Conservation (phyloP, 2,113 vertebrate genomes). For the Brachypteracias leptosomus region DNA sequence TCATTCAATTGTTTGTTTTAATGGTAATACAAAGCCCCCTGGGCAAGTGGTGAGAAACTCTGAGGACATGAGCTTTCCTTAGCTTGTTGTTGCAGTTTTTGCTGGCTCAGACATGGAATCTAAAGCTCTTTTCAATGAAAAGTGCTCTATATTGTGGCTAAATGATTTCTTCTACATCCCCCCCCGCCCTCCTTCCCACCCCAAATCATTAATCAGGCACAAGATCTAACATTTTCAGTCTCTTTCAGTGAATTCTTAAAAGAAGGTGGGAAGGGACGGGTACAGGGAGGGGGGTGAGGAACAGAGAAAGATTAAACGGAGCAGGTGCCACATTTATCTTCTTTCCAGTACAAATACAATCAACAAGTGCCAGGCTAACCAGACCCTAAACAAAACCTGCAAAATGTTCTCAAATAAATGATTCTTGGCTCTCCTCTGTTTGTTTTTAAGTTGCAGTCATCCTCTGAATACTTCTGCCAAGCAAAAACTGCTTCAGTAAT, state of each 20-base stretch:
- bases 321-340: slow-evolving; percentile 48
- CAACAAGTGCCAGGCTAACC: slow-evolving; percentile 40
- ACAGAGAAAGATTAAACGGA: slow-evolving; percentile 2
- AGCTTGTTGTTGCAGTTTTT: background rate
- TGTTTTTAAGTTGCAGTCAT: slow-evolving; percentile 72
- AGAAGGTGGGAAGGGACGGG: background rate
- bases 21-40: background rate
- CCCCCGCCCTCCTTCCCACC: no score
- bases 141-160: background rate
- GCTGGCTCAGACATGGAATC: background rate
- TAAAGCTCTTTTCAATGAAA: slow-evolving; percentile 5
- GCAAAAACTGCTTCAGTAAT: slow-evolving; percentile 33
- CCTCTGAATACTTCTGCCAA: slow-evolving; percentile 37
- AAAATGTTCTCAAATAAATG: slow-evolving; percentile 67
- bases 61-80: background rate
- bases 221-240: background rate
- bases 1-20: background rate
- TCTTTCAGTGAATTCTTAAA: background rate
- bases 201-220: background rate
- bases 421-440: slow-evolving; percentile 71
- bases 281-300: no score
- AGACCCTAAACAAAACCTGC: slow-evolving; percentile 59
- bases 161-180: background rate
- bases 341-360: slow-evolving; percentile 44
- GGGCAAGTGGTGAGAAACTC: background rate